Evolutionary conservation across 2,797 vertebrate genomes (phyloP), one percentile per base, ranked within the genome.

Genomic region (Ispidina picta): DNA sequence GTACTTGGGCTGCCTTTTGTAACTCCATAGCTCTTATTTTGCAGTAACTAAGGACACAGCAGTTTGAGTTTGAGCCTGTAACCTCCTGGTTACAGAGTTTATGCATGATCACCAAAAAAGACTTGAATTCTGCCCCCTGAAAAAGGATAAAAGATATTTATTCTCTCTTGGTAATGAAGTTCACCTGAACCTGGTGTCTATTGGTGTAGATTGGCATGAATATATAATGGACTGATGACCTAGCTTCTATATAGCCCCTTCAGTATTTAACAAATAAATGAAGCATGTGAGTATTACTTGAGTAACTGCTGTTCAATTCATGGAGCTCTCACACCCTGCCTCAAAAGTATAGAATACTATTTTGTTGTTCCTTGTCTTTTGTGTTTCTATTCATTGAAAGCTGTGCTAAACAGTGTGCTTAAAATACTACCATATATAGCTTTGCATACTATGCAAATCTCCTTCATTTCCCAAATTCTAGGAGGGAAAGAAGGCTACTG

Each of bases 121-220:
- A 97, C 22, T 59, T 72, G 48, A 64, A 97, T 96, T 10, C 93
- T 17, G 28, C 70, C 4, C 89, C 26, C 2, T 8, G 51, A 88
- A 85, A 84, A 90, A 48, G 35, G 83, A 86, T 83, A 55, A 29
- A 39, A 49, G 20, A 8, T 37, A 77, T 25, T 39, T 52, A 75
- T 33, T 79, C 9, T 71, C 29, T 73, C 48, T 49, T 65, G 39
- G 17, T 58, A 31, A 43, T 66, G 60, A 83, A 89, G 25, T 23
- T 64, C 54, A 85, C 77, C 92, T 93, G 80, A 91, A 82, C 79
- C 12, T 91, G 71, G 83, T 56, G 86, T 95, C 91, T 92, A 49
- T 19, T 75, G 43, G 88, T 89, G 95, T 95, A 94, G 37, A 94
- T 95, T 93, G 77, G 56, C 85, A 95, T 97, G 96, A 97, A 96